A percentile compares a stretch with the other conserved stretches of the same genome.
Conservation (phyloP, 2,113 vertebrate genomes). For the Galemys pyrenaicus region DNA sequence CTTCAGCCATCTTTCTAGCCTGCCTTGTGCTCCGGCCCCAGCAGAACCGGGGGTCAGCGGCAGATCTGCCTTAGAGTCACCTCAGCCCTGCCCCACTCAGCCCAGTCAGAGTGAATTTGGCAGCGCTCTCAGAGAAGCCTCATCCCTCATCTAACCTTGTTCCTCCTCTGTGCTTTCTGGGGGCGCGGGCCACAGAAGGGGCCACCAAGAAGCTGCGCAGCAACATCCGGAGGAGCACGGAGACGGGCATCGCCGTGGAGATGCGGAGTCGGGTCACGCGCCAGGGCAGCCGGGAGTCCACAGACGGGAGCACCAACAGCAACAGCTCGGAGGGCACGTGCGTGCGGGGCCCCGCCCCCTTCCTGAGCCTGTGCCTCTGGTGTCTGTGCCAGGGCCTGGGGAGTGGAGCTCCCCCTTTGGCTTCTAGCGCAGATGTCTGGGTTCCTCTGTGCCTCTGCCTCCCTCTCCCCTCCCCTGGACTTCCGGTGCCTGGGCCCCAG, state of each 20-base stretch:
- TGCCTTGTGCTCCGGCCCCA: background rate
- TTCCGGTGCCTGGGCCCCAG: fast-evolving
- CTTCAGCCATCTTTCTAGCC: background rate
- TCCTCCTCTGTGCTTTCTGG: slow-evolving; percentile 33
- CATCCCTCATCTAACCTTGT: background rate
- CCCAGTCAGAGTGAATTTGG: background rate
- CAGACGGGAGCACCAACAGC: slow-evolving; percentile 98
- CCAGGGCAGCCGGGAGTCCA: slow-evolving; percentile 97
- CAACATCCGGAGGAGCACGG: slow-evolving; percentile 96
- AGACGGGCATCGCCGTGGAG: slow-evolving; percentile 98
- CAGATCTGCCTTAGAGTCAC: background rate
- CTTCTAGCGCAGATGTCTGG: background rate
- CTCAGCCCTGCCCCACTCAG: background rate
- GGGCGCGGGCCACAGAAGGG: slow-evolving; percentile 85
- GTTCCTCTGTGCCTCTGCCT: background rate
- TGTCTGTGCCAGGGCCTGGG: background rate
- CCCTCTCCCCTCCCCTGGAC: background rate
- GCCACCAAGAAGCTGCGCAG: slow-evolving; percentile 97
- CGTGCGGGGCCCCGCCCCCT: slow-evolving; percentile 81
- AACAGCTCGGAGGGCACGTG: slow-evolving; percentile 99
- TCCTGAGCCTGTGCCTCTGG: background rate
- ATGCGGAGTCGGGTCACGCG: slow-evolving; percentile 96
- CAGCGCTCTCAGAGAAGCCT: background rate
- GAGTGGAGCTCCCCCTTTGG: background rate
- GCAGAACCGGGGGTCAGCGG: background rate